Base-by-base conservation (phyloP, 2,888 invertebrate genomes). In the Chydorus sphaericus region DNA sequence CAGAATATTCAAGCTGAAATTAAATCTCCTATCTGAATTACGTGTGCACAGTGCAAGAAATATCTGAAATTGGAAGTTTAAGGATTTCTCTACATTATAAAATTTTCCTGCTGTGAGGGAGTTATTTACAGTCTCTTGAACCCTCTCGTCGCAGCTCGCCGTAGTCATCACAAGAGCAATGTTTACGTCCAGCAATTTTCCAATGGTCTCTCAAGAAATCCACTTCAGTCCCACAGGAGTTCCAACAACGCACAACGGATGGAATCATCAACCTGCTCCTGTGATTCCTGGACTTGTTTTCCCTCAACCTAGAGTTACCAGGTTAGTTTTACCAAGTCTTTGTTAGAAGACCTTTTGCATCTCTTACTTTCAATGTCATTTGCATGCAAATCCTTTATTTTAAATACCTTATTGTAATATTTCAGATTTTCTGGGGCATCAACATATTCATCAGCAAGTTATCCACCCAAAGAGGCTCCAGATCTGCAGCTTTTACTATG, bases 231-330 rank as follows among this genome's bases (percentile, higher is more conserved):
- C 4, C 10, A 16, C 31, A 14, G 20, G 18, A 3, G 50, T 31
- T 14, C n/a, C 50, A n/a, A 14, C 44, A 18, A 30, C 50, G 23
- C 50, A 3, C 20, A 50, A 50, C 3, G n/a, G 14, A 30, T 56
- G 56, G 56, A 51, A 39, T n/a, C 56, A 56, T 37, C 39, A 37
- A 8, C 51, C 56, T 1, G 51, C 56, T 33, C 31, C 30, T n/a
- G 37, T 30, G 4, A 56, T 56, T 50, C 56, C 56, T 29, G 51
- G 56, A 51, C 38, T 36, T 14, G 18, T 31, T 51, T 44, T 44
- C 4, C 31, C 31, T 16, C 44, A 54, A 1, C 54, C 26, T 5
- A 54, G 54, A 39, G 48, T 50, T 5, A 31, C 31, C 14, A 50
- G 31, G 50, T 50, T 18, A 6, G 8, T n/a, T n/a, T 33, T 11